Evolutionary conservation across 2,888 invertebrate genomes (phyloP), one percentile per base, ranked within the genome.

Genomic region (Noctuana brunneofusca): DNA sequence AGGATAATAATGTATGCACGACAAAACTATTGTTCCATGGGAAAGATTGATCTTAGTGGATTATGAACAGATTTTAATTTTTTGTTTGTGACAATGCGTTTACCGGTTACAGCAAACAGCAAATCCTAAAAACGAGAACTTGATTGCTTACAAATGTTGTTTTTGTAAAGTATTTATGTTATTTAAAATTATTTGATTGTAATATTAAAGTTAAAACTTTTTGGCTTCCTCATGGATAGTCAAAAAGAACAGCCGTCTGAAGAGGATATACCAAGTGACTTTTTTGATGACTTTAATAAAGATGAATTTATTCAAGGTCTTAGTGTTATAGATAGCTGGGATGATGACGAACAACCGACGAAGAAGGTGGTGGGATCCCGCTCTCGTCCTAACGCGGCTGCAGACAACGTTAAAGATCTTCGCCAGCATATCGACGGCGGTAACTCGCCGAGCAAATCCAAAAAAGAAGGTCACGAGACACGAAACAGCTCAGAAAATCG

Each of bases 201-300:
- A 22, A 48, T 8, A 5, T 22, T 16, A 46, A 22, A 35, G n/a
- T 27, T 27, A 3, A 2, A 3, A 12, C 12, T 8, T 30, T 6
- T 27, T 30, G 24, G 35, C 20, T 16, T 48, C 52, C 58, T 64
- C 27, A 62, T 62, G 62, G 62, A 62, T 27, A 20, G 48, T 41
- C 55, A 55, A 30, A 55, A 55, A 30, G 62, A 62, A 2, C 38
- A 41, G n/a, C 62, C 55, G 27, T 62, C 62, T 35, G 73, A 73
- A 38, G 90, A 90, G 71, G 89, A 90, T 69, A 76, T 91, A 65
- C 87, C 90, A 4, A 90, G 89, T 80, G 89, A 90, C 78, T 90
- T 90, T 72, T 90, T 91, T 70, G 91, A 91, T 68, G 90, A 90
- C 68, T 90, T 91, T 72, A 77, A 67, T 63, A 90, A 84, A 69